These are phyloP conservation scores for Tiphia femorata DNA, from an alignment of 2,888 invertebrate genomes.

Conservation along the genomic window DNA sequence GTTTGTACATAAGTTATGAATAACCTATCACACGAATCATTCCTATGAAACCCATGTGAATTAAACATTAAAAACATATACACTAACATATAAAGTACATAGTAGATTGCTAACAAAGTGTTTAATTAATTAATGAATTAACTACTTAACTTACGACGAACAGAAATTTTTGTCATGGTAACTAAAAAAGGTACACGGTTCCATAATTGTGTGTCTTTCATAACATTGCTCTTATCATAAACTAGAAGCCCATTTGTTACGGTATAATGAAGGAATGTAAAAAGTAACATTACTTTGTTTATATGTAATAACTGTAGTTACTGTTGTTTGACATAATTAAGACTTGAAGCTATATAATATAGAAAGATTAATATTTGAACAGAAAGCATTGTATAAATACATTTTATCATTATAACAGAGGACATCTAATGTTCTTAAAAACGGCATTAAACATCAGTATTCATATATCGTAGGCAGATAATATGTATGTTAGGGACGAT, in stretches of 20 bases:
- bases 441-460: slow-evolving; percentile 24
- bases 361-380: slow-evolving; percentile 1
- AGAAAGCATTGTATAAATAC: background rate
- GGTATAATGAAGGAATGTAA: slow-evolving; percentile 33
- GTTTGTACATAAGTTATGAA: too few relatives aligned
- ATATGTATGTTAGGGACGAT: slow-evolving; percentile 57
- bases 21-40: too few relatives aligned
- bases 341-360: slow-evolving; percentile 8
- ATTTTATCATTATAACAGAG: slow-evolving; percentile 2
- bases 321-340: slow-evolving; percentile 31
- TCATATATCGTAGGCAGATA: slow-evolving; percentile 46
- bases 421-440: slow-evolving; percentile 33
- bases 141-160: too few relatives aligned
- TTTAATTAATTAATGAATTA: too few relatives aligned
- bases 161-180: too few relatives aligned
- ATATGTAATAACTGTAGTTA: slow-evolving; percentile 27
- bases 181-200: too few relatives aligned
- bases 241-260: slow-evolving; percentile 28
- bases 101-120: too few relatives aligned
- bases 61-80: too few relatives aligned
- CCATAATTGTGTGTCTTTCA: too few relatives aligned
- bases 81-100: too few relatives aligned
- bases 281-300: slow-evolving; percentile 32
- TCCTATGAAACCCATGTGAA: too few relatives aligned
- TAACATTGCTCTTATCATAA: slow-evolving; percentile 19